Percentiles rank a stretch among this genome's conserved stretches.
Conservation (phyloP, 2,888 invertebrate genomes). For the Steinernema scapterisci region DNA sequence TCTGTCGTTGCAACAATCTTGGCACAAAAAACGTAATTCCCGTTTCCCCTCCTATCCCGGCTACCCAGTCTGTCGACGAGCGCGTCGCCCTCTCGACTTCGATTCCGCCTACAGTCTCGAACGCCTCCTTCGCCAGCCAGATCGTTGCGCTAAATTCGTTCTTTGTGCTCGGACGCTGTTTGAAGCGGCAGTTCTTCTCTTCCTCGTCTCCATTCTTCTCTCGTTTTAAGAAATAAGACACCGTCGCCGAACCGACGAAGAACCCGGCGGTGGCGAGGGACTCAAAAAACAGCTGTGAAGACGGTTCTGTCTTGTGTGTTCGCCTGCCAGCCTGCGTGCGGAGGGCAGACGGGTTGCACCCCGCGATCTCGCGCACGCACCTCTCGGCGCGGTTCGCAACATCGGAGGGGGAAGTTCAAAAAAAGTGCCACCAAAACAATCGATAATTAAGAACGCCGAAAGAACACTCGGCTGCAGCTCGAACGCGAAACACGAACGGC, state of each 20-base stretch:
- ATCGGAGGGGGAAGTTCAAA: neutral
- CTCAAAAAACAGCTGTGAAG: neutral
- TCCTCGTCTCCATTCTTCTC: constrained; percentile 2
- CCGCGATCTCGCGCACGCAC: neutral
- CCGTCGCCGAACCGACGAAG: neutral
- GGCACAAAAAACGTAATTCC: neutral
- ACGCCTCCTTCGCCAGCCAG: neutral
- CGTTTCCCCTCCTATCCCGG: neutral
- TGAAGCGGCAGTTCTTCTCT: constrained; percentile 9
- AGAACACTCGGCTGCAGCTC: constrained; percentile 14
- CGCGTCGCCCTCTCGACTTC: neutral
- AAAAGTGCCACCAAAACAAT: constrained; percentile 33
- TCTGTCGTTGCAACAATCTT: neutral
- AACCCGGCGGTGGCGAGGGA: neutral
- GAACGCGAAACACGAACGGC: constrained; percentile 19
- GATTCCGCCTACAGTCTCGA: neutral
- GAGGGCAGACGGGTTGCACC: neutral
- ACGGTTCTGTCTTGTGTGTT: neutral
- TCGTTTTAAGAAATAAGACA: constrained; percentile 3
- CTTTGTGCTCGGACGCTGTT: constrained; percentile 8
- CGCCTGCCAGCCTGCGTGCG: neutral
- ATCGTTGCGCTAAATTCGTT: neutral
- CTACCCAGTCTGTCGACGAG: neutral
- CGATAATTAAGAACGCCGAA: constrained; percentile 27
- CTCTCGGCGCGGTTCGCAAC: neutral